Evolutionary conservation across 2,113 vertebrate genomes (phyloP).

Genomic region (Microtus oregoni): DNA sequence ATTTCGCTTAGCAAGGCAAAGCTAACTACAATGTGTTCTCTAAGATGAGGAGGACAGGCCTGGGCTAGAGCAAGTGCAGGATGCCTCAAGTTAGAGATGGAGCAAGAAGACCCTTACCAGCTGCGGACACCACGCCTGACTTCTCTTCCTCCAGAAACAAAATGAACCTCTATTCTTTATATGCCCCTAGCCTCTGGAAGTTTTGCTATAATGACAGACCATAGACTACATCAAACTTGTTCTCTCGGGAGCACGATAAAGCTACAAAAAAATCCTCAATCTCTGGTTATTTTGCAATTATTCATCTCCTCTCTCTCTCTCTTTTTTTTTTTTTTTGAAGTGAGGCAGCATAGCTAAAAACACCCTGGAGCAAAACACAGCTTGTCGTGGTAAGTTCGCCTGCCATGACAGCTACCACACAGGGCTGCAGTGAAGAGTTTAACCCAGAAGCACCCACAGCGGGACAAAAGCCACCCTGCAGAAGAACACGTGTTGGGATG

Average conservation of each 20-base stretch:
- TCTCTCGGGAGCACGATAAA: background rate
- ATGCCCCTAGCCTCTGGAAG: background rate
- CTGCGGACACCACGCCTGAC: too few species aligned
- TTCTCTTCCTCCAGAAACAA: background rate
- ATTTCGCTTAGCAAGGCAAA: background rate
- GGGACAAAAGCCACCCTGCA: background rate
- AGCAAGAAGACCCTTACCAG: background rate
- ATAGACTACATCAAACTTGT: background rate
- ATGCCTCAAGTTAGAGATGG: too few species aligned
- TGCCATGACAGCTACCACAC: background rate
- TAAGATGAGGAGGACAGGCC: background rate
- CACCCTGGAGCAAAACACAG: too few species aligned
- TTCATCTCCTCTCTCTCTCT: too few species aligned
- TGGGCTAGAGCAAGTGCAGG: too few species aligned
- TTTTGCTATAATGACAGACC: background rate
- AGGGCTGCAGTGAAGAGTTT: rapidly evolving
- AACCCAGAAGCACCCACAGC: rapidly evolving
- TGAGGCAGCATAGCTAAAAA: too few species aligned
- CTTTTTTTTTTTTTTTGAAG: rapidly evolving
- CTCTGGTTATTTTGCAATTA: background rate
- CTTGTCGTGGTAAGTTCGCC: rapidly evolving
- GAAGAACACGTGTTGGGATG: background rate
- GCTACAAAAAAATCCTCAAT: background rate
- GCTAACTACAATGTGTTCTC: background rate
- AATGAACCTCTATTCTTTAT: background rate